Evolutionary conservation across 1,140 invertebrate species (phyloP).

Genomic region (Orchestia grillus): DNA sequence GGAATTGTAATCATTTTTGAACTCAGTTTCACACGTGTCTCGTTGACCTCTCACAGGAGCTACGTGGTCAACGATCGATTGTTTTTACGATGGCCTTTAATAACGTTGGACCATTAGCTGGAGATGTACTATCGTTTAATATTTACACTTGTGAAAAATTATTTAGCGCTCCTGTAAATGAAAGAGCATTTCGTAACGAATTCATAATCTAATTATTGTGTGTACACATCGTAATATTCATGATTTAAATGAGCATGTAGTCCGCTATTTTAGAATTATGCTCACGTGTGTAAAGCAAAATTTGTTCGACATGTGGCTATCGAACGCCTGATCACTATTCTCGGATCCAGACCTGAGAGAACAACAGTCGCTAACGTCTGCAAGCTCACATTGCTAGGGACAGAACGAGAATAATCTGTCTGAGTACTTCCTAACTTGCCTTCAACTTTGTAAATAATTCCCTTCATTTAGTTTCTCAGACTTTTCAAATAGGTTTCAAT

Average conservation of each 20-base stretch:
- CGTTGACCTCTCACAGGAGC: not conserved
- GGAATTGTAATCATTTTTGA: not conserved
- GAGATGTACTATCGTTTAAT: not conserved
- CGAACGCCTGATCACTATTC: too few species aligned
- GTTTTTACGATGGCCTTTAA: not conserved
- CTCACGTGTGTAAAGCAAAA: not conserved
- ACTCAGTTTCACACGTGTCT: not conserved
- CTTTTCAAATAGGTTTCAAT: too few species aligned
- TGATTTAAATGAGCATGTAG: not conserved
- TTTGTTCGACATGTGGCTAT: too few species aligned
- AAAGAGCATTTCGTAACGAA: not conserved
- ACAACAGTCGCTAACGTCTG: too few species aligned
- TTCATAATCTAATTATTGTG: not conserved
- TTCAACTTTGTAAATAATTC: too few species aligned
- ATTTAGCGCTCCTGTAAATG: not conserved
- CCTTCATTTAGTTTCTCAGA: too few species aligned
- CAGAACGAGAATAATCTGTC: too few species aligned
- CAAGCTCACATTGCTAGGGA: too few species aligned
- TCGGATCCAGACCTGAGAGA: too few species aligned
- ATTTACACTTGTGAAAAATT: not conserved
- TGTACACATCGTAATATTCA: not conserved
- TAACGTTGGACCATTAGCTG: not conserved
- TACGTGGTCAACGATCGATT: too few species aligned
- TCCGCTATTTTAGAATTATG: not conserved
- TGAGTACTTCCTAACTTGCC: too few species aligned